A percentile compares a stretch with the other conserved stretches of the same genome.
phyloP scores from a whole-genome alignment of 2,888 invertebrate species.

The Polydrusus cervinus region DNA sequence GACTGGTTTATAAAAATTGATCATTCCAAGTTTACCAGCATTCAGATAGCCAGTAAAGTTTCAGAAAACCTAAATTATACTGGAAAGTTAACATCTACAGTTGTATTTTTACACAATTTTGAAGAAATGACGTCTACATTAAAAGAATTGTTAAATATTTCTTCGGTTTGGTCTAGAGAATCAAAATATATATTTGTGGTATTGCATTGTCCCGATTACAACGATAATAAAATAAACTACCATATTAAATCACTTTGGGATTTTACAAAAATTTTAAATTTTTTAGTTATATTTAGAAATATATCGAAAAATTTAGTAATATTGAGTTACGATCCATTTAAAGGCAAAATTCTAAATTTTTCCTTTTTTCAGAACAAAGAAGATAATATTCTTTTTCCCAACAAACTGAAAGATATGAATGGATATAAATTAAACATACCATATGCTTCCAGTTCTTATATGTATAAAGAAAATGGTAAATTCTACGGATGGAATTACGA shows the following conservation, averaged over 20 bases:
- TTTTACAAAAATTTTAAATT: background rate
- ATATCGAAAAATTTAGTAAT: background rate
- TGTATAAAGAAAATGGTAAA: constrained; percentile 21
- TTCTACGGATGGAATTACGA: constrained; percentile 20
- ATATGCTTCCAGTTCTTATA: background rate
- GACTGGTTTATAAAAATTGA: background rate
- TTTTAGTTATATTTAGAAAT: background rate
- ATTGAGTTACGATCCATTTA: constrained; percentile 29
- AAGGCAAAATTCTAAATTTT: background rate
- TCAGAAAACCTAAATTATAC: constrained; percentile 1
- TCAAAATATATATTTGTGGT: constrained; percentile 5
- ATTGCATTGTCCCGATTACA: background rate
- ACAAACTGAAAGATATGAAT: constrained; percentile 21
- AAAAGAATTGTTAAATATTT: background rate
- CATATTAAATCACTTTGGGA: background rate
- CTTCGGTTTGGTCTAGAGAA: background rate
- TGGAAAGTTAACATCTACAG: background rate
- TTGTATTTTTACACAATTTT: background rate
- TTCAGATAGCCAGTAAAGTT: background rate
- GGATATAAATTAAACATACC: constrained; percentile 17
- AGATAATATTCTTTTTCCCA: constrained; percentile 11
- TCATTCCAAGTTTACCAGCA: background rate
- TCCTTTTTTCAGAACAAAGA: background rate
- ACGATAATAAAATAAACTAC: background rate
- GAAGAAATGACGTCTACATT: background rate